Percentiles rank a stretch among this genome's conserved stretches.
phyloP scores from a whole-genome alignment of 2,888 invertebrate genomes.

The Leucophenga maculata region DNA sequence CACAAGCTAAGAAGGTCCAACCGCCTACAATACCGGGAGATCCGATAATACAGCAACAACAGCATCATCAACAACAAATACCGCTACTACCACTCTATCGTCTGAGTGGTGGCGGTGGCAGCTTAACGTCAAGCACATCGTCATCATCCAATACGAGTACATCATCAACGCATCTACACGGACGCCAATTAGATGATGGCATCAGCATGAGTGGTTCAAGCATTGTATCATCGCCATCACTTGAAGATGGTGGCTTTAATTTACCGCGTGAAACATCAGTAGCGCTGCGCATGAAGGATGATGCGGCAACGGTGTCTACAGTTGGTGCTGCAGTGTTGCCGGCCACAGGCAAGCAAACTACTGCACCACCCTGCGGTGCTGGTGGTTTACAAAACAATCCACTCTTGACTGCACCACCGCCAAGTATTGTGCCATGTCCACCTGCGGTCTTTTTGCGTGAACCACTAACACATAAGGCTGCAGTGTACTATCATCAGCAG shows the following conservation, averaged over 20 bases:
- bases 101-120: constrained; percentile 52
- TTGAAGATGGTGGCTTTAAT: constrained; percentile 72
- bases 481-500: constrained; percentile 87
- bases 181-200: constrained; percentile 63
- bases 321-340: constrained; percentile 45
- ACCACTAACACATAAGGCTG: constrained; percentile 83
- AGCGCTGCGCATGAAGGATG: constrained; percentile 71
- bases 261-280: constrained; percentile 71
- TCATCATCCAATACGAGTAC: constrained; percentile 47
- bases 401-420: constrained; percentile 46
- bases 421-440: constrained; percentile 72
- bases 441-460: constrained; percentile 80
- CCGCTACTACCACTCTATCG: constrained; percentile 64
- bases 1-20: constrained; percentile 92
- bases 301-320: constrained; percentile 25
- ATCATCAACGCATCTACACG: constrained; percentile 37
- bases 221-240: constrained; percentile 72
- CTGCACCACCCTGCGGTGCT: constrained; percentile 75
- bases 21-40: constrained; percentile 89
- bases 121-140: constrained; percentile 50
- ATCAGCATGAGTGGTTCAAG: constrained; percentile 69
- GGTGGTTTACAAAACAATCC: constrained; percentile 69
- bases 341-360: constrained; percentile 25
- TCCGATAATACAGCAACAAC: constrained; percentile 71
- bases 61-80: constrained; percentile 58